Base-by-base conservation (phyloP, 2,113 vertebrate genomes). In the Tretioscincus oriximinensis region DNA sequence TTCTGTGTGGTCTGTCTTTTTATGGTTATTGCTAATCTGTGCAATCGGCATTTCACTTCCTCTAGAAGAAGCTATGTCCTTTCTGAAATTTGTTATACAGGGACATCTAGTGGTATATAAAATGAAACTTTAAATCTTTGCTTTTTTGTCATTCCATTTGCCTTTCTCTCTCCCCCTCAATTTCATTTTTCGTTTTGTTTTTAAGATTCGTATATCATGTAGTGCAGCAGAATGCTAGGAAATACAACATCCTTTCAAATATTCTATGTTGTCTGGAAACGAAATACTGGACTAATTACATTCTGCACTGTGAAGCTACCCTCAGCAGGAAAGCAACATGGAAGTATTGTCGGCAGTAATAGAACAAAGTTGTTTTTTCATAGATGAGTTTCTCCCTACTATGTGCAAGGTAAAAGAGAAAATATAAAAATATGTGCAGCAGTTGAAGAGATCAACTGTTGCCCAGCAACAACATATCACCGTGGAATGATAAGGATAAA, bases 71-170 rank as follows among this genome's bases (percentile, higher is more conserved):
- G 0, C 1, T 1, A 0, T 0, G 6, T 1, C 1, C 11, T 3
- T 5, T 0, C 8, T 63, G 35, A 87, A 83, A 0, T 41, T 82
- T 87, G 92, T 93, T 85, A 7, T 73, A 49, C 67, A 87, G 86
- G 41, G 93, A 85, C 95, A 93, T 91, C 95, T 94, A 88, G 92
- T 72, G 95, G 88, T 61, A 0, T 0, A 29, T 10, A 12, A 18
- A 21, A 8, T 61, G 22, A 2, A 7, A 73, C 18, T 2, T 24
- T 2, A 2, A 0, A 2, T 31, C 31, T 58, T 18, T 58, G 54
- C 54, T 58, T 18, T 58, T 58, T 58, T 58, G 54, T 58, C 54
- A 58, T 58, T 18, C 54, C n/a, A 3, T 0, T 0, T 0, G 0
- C 9, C 64, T 29, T 49, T 1, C 10, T 1, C 47, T 68, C 28